Evolutionary conservation across 2,888 invertebrate genomes (phyloP), one percentile per base, ranked within the genome.

Genomic region (Trachelus troglodyta): DNA sequence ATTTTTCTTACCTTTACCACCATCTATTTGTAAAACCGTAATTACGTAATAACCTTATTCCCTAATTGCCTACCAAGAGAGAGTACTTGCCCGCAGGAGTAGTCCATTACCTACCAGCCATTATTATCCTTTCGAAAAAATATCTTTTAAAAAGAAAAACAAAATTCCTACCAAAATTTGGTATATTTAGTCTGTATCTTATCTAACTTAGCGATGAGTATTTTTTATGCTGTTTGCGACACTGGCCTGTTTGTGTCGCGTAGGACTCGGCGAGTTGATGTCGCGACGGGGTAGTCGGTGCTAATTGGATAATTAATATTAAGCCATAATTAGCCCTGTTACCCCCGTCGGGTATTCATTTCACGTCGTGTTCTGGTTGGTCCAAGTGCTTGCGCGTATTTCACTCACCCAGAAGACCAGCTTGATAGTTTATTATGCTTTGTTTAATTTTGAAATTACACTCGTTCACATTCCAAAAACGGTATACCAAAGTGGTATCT

Each of bases 281-380:
- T 31, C 69, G 31, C 33, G 31, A 23, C 69, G 69, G 23, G 76
- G 76, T 75, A 40, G 74, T 30, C 69, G n/a, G 68, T 78, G 85
- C 85, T 87, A 87, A 89, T 87, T 87, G 87, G 84, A 85, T 88
- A 85, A 89, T 89, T 87, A 88, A 88, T 89, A 88, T 88, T 86
- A 85, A 88, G 87, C 83, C 83, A 82, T 86, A 87, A 88, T 88
- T 88, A 87, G 86, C 83, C 82, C 81, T 79, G 86, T 84, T 84
- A 83, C 84, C 85, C 75, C 78, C 82, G 82, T 79, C 79, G 83
- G 85, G 85, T 81, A 84, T 82, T 86, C 86, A 84, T 88, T 87
- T 83, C 86, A 75, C 81, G 81, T 79, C 80, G 85, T 80, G 79
- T 83, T 85, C 83, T 84, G 86, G 86, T 89, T 86, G 86, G 86